Evolutionary conservation across 2,888 invertebrate genomes (phyloP).

Genomic region (Altica lythri): DNA sequence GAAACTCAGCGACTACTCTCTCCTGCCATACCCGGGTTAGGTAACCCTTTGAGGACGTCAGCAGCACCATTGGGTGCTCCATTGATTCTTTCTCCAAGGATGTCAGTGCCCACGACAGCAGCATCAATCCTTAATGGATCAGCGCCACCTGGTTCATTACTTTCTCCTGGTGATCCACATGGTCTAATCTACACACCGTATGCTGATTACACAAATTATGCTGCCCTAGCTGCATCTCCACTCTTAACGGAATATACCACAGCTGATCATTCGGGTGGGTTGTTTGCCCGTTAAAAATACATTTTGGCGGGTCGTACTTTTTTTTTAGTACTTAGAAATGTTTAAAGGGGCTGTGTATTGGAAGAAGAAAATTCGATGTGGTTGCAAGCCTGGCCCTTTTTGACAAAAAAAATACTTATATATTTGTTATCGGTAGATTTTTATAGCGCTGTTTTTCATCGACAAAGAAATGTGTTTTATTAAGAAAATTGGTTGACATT

Average conservation of each 20-base stretch:
- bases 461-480: too few species aligned
- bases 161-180: constrained; percentile 62
- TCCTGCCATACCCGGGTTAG: constrained; percentile 67
- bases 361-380: background rate
- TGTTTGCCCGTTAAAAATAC: constrained; percentile 75
- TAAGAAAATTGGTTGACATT: too few species aligned
- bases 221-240: constrained; percentile 79
- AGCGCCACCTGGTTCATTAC: constrained; percentile 61
- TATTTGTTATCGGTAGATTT: constrained; percentile 5
- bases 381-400: constrained; percentile 5
- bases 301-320: constrained; percentile 26
- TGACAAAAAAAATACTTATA: background rate
- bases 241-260: constrained; percentile 81
- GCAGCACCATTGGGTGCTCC: constrained; percentile 88
- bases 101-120: constrained; percentile 81
- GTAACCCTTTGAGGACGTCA: constrained; percentile 62
- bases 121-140: constrained; percentile 70
- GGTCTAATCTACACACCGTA: constrained; percentile 88
- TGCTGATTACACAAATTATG: constrained; percentile 89
- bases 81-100: constrained; percentile 87
- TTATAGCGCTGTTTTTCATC: background rate
- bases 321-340: constrained; percentile 32
- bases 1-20: constrained; percentile 78
- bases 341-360: constrained; percentile 20
- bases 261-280: constrained; percentile 96